These are phyloP conservation scores for Drosophila novamexicana DNA, from an alignment of 1,140 invertebrate genomes.

Conservation along the genomic window DNA sequence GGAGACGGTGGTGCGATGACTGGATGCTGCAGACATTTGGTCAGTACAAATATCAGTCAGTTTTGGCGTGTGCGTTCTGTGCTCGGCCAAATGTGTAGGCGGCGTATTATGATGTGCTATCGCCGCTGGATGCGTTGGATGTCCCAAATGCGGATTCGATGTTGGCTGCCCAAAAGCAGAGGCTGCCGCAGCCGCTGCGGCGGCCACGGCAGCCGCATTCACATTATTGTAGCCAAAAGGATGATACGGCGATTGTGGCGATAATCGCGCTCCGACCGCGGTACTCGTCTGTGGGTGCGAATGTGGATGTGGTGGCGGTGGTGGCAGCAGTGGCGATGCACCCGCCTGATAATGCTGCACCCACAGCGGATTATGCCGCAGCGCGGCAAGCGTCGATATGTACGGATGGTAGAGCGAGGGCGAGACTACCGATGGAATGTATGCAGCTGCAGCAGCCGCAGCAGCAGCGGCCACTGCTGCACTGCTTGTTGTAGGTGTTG, in stretches of 20 bases:
- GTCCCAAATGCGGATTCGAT: slow-evolving; percentile 52
- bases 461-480: slow-evolving; percentile 57
- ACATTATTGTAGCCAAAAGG: slow-evolving; percentile 77
- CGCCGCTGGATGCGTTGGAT: slow-evolving; percentile 52
- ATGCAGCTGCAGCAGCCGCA: slow-evolving; percentile 71
- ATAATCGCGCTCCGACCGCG: slow-evolving; percentile 55
- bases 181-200: slow-evolving; percentile 64
- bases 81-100: slow-evolving; percentile 64
- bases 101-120: slow-evolving; percentile 51
- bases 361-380: slow-evolving; percentile 85
- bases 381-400: slow-evolving; percentile 77
- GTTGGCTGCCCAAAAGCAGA: slow-evolving; percentile 62
- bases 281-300: slow-evolving; percentile 38
- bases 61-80: slow-evolving; percentile 66
- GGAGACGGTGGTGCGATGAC: slow-evolving; percentile 69
- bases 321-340: slow-evolving; percentile 60
- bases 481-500: slow-evolving; percentile 50
- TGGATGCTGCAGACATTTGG: slow-evolving; percentile 76
- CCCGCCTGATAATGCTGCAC: slow-evolving; percentile 86
- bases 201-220: slow-evolving; percentile 67
- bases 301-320: slow-evolving; percentile 57
- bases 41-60: slow-evolving; percentile 77
- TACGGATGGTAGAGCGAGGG: slow-evolving; percentile 84
- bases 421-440: slow-evolving; percentile 78
- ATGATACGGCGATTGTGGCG: slow-evolving; percentile 73